Conservation (phyloP, 1,140 invertebrate genomes). For the Panagrolaimus sp. region DNA sequence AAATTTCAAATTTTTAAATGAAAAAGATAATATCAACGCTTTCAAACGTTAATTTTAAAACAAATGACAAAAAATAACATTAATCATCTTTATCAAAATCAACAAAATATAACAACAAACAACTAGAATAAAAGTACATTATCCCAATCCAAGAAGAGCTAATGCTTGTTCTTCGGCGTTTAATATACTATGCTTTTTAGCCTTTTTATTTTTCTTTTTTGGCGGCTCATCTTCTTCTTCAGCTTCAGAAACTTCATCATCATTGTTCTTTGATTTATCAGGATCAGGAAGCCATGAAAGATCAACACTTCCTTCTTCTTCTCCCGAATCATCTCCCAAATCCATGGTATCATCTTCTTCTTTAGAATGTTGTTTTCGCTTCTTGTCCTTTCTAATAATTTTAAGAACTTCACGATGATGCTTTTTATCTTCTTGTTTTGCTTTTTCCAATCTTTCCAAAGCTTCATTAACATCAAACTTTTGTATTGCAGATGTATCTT, state of each 20-base stretch:
- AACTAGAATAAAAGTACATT: neutral
- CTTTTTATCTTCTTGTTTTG: slow-evolving; percentile 26
- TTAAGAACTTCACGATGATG: slow-evolving; percentile 18
- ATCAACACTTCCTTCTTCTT: slow-evolving; percentile 26
- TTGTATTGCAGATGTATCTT: slow-evolving; percentile 11
- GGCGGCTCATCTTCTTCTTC: slow-evolving; percentile 12
- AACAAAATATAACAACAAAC: slow-evolving; percentile 19
- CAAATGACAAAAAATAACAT: neutral
- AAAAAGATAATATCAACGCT: slow-evolving; percentile 13
- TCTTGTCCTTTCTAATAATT: slow-evolving; percentile 23
- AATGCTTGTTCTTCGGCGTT: slow-evolving; percentile 26
- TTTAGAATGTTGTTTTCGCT: slow-evolving; percentile 25
- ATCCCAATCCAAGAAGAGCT: slow-evolving; percentile 20
- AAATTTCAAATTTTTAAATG: slow-evolving; percentile 8
- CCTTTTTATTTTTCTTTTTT: slow-evolving; percentile 7
- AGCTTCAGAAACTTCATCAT: slow-evolving; percentile 16
- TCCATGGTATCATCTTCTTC: slow-evolving; percentile 15
- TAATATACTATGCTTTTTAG: slow-evolving; percentile 12
- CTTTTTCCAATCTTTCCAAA: slow-evolving; percentile 18
- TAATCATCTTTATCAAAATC: slow-evolving; percentile 17
- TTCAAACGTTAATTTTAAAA: neutral
- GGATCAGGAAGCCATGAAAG: slow-evolving; percentile 45
- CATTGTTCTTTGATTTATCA: slow-evolving; percentile 20
- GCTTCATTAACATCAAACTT: slow-evolving; percentile 39
- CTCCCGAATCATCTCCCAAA: slow-evolving; percentile 18